These are phyloP conservation scores for Macaria notata DNA, from an alignment of 2,888 invertebrate species.

Conservation along the genomic window DNA sequence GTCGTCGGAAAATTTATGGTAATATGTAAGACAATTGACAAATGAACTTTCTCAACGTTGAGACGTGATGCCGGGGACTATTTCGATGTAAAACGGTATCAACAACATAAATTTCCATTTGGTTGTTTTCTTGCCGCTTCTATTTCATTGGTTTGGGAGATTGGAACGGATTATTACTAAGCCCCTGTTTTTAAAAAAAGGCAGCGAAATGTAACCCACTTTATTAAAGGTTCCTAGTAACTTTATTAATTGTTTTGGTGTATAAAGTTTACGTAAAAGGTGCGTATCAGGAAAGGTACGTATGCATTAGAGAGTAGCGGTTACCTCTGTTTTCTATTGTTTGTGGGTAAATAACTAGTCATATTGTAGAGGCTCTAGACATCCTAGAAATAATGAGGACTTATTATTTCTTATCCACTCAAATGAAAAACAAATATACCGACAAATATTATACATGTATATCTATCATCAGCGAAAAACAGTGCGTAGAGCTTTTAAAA, in stretches of 20 bases:
- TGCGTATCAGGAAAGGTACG: too few species aligned
- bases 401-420: too few species aligned
- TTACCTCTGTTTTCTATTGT: too few species aligned
- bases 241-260: neutral
- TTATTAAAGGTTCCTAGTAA: slow-evolving; percentile 6
- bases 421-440: too few species aligned
- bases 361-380: too few species aligned
- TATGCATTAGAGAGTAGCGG: too few species aligned
- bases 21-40: slow-evolving; percentile 58
- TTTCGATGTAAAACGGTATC: slow-evolving; percentile 63
- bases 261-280: neutral
- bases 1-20: slow-evolving; percentile 55
- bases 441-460: too few species aligned
- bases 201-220: slow-evolving; percentile 18
- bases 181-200: slow-evolving; percentile 23
- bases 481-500: slow-evolving; percentile 14
- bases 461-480: neutral
- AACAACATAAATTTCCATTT: slow-evolving; percentile 50
- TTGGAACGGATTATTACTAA: slow-evolving; percentile 28
- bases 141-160: slow-evolving; percentile 36
- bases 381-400: too few species aligned
- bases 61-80: slow-evolving; percentile 57
- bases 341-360: too few species aligned
- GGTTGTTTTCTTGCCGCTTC: slow-evolving; percentile 45
- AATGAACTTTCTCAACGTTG: slow-evolving; percentile 66